Evolutionary conservation across 2,113 vertebrate genomes (phyloP).

Genomic region (Rana temporaria): DNA sequence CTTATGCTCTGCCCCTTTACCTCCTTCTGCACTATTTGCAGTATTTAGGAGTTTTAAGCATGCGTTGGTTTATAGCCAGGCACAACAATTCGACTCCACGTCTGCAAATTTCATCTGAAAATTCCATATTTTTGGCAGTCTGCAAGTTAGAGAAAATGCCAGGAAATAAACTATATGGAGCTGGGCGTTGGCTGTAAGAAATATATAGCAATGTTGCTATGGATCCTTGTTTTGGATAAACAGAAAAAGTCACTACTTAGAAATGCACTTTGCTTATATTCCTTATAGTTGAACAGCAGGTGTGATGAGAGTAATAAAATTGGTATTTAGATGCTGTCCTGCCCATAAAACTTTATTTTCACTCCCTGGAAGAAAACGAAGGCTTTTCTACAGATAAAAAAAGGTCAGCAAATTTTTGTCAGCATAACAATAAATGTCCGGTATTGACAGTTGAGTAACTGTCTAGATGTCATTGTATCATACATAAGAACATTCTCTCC

Average conservation of each 20-base stretch:
- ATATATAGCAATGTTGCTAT: slow-evolving; percentile 38
- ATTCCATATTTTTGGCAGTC: slow-evolving; percentile 43
- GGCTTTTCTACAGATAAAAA: background rate
- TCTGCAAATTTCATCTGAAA: slow-evolving; percentile 28
- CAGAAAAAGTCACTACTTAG: slow-evolving; percentile 9
- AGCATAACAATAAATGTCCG: background rate
- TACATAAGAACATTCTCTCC: background rate
- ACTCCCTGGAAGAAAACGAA: no score
- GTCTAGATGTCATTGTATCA: background rate
- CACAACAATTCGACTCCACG: slow-evolving; percentile 8
- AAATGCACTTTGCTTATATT: background rate
- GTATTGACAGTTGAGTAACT: background rate
- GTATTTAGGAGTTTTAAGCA: no score
- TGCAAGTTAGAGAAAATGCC: slow-evolving; percentile 7
- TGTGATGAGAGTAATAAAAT: background rate
- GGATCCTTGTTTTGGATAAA: slow-evolving; percentile 35
- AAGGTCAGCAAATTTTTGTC: no score
- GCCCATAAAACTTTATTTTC: background rate
- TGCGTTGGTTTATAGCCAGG: background rate
- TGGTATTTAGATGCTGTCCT: background rate
- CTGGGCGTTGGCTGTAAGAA: slow-evolving; percentile 31
- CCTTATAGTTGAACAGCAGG: background rate
- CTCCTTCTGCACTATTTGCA: no score
- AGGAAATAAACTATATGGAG: slow-evolving; percentile 39
- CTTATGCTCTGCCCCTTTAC: no score